These are phyloP conservation scores for Jacana jacana DNA, from an alignment of 2,113 vertebrate species.

Conservation along the genomic window DNA sequence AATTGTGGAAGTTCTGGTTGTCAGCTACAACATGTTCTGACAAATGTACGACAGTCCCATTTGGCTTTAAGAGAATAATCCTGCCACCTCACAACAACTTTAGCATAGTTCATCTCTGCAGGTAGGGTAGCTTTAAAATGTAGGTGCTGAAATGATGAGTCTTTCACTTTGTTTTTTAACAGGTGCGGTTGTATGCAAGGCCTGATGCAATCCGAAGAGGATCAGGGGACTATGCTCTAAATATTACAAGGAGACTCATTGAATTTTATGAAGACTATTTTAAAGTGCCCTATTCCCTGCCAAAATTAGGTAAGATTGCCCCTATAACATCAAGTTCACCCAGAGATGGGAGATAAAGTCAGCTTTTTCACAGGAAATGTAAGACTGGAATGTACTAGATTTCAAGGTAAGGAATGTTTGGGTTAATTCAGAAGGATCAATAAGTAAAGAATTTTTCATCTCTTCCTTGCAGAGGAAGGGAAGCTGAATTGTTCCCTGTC, in stretches of 20 bases:
- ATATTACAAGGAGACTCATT: conserved; percentile 95
- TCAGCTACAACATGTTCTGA: background rate
- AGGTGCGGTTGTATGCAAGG: conserved; percentile 95
- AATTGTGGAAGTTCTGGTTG: conserved; percentile 47
- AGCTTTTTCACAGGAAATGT: background rate
- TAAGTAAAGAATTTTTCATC: background rate
- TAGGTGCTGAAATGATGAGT: conserved; percentile 43
- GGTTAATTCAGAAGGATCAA: background rate
- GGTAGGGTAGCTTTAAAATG: background rate
- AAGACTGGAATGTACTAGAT: background rate
- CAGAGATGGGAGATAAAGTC: background rate
- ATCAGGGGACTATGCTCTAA: conserved; percentile 93
- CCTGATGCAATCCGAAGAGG: conserved; percentile 94
- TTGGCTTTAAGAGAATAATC: background rate
- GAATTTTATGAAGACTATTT: conserved; percentile 99
- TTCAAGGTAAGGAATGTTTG: background rate
- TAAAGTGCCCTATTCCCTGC: conserved; percentile 96
- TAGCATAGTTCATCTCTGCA: background rate
- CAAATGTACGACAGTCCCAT: background rate
- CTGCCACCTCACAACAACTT: background rate
- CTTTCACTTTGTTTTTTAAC: conserved; percentile 52
- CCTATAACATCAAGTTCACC: background rate
- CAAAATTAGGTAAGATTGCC: conserved; percentile 92
- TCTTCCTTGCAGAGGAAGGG: background rate
- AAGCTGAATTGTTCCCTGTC: background rate